Evolutionary conservation across 2,888 invertebrate species (phyloP), one percentile per base, ranked within the genome.

Genomic region (Oegoconia quadripuncta): DNA sequence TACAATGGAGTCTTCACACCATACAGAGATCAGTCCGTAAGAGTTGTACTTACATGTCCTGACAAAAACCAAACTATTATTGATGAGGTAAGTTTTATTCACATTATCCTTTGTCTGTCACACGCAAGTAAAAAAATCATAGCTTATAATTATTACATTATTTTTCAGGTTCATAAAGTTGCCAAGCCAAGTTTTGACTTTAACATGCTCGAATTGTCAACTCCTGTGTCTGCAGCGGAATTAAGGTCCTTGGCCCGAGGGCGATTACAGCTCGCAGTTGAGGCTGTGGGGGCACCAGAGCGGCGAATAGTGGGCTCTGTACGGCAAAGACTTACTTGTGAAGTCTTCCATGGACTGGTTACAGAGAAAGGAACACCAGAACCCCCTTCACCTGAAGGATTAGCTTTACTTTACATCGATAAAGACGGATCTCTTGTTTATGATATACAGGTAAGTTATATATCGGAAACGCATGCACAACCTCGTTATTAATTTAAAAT

Each of bases 1-100:
- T 95, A 95, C 69, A 95, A 95, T 59, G 96, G 96, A 7, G 88
- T 96, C 2, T 95, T 96, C 52, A 83, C 90, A 0, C 81, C 90
- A 0, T 91, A 93, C 38, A 71, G 87, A 17, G 91, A 95, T 53
- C 92, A 93, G 2, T 90, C 93, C 0, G 80, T 96, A 6, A 90
- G 91, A 52, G 89, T 96, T 1, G 89, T 91, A 3, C 79, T 96
- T 28, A 92, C 92, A 34, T 77, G 92, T 44, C 89, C 91, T 2
- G 94, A 94, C 41, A 92, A 92, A 49, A 93, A 92, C 55, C 91
- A 91, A 53, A 89, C 93, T 2, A 91, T 95, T 25, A 86, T 95
- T 41, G 91, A 93, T 57, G 95, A 95, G 74, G 92, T 92, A 66
- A 74, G 69, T 39, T 1, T n/a, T 7, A 22, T 22, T 9, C 7